Base-by-base conservation (phyloP, 2,888 invertebrate genomes). In the Ichneumon xanthorius region DNA sequence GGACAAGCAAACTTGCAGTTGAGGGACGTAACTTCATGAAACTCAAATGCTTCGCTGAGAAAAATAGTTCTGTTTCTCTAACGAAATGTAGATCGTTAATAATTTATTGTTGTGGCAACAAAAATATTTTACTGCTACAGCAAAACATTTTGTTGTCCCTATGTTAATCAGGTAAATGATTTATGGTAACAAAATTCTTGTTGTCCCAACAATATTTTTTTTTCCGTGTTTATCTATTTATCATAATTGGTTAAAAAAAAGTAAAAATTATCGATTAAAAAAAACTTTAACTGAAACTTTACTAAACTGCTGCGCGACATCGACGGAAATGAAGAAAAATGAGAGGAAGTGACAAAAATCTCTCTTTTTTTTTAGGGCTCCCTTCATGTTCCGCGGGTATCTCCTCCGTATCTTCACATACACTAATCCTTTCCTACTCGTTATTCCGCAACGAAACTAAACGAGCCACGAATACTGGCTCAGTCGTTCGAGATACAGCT, bases 401-500 rank as follows among this genome's bases (percentile, higher is more conserved):
- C 30, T 61, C 61, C 4, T 30, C 30, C 30, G 14, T 1, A 30
- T 30, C 26, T 61, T 61, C 14, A 33, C 26, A 5, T 9, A 63
- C 7, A 33, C 63, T n/a, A 63, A 63, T 63, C 33, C 30, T 63
- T 30, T 63, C 33, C 16, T 63, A 1, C 30, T 63, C 63, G 33
- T 63, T 63, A 61, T 30, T 61, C 16, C 5, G 33, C 33, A 33
- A 63, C 16, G 63, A 63, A 33, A 63, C 63, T 61, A 30, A 61
- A 61, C 61, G 30, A 61, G 61, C 30, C 30, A 61, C 30, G 30
- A 30, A 61, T 61, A 61, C 61, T 11, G 26, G 6, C 26, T 61
- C 61, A 5, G 22, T 5, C 61, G 61, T 61, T 61, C 61, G 30
- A 30, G 11, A 26, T 30, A 26, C 61, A 26, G 5, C 4, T 30